A percentile compares a stretch with the other conserved stretches of the same genome.
Evolutionary conservation across 92 coral and sea anemone genomes (phyloP).

Genomic region (Montipora capitata): DNA sequence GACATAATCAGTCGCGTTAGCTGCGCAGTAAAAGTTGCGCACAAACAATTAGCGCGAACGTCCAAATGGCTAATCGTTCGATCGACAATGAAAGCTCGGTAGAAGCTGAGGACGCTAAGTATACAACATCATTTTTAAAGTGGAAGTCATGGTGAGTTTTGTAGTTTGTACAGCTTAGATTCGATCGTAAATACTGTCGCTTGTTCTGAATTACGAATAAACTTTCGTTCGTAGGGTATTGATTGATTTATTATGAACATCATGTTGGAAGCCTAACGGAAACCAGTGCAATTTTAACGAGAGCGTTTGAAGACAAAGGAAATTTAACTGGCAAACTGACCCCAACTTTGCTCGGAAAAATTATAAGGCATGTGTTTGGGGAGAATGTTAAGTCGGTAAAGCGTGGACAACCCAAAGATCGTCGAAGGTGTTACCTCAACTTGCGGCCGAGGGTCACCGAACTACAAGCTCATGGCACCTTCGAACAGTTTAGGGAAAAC

Average conservation of each 20-base stretch:
- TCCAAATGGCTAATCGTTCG: background rate
- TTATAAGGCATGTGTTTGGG: constrained; percentile 37
- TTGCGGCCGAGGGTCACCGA: background rate
- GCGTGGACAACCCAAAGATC: constrained; percentile 24
- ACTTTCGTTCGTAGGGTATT: constrained; percentile 30
- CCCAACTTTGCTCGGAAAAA: constrained; percentile 40
- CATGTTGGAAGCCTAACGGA: constrained; percentile 6
- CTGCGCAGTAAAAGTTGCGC: background rate
- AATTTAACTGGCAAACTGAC: constrained; percentile 33
- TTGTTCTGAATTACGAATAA: background rate
- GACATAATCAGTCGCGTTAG: background rate
- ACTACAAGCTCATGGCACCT: constrained; percentile 13
- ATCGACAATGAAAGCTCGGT: background rate
- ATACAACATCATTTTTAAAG: background rate
- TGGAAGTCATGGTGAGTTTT: constrained; percentile 46
- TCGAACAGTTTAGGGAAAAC: constrained; percentile 43
- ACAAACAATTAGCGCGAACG: too few relatives aligned
- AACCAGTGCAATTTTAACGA: background rate
- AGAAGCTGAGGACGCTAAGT: background rate
- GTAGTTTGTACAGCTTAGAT: constrained; percentile 20
- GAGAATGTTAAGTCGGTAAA: constrained; percentile 38
- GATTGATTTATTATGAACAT: constrained; percentile 29
- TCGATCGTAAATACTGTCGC: background rate
- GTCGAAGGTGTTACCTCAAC: constrained; percentile 43
- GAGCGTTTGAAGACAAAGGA: constrained; percentile 37